phyloP scores from a whole-genome alignment of 2,113 vertebrate genomes.

The Eptesicus fuscus region DNA sequence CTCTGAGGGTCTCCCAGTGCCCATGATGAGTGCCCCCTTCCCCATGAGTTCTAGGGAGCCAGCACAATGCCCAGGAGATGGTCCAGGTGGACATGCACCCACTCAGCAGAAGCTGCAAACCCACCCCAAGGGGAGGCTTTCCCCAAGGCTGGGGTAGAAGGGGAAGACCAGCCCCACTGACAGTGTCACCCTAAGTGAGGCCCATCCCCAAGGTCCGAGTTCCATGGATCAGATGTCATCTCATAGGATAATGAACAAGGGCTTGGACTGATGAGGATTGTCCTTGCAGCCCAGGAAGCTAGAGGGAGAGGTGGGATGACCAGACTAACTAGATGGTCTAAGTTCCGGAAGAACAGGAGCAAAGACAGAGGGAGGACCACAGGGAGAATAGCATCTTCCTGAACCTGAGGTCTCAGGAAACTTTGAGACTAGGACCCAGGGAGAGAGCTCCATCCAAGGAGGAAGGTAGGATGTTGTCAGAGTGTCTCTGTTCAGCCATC shows the following conservation, averaged over 20 bases:
- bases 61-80: neutral
- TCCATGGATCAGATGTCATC: fast-evolving
- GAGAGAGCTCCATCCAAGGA: neutral
- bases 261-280: too few species aligned
- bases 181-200: fast-evolving
- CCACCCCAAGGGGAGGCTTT: neutral
- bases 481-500: neutral
- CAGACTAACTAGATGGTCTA: neutral
- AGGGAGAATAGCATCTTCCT: neutral
- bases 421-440: neutral
- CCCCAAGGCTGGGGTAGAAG: neutral
- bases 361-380: neutral
- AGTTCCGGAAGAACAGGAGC: neutral
- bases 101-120: neutral
- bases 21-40: fast-evolving
- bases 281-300: neutral
- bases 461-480: neutral
- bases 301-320: neutral
- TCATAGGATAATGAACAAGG: neutral
- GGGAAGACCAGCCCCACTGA: neutral
- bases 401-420: neutral
- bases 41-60: neutral
- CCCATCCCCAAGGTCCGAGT: neutral
- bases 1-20: neutral
- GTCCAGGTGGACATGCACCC: neutral